These are phyloP conservation scores for Anastrepha obliqua DNA, from an alignment of 1,140 invertebrate genomes.

Conservation along the genomic window DNA sequence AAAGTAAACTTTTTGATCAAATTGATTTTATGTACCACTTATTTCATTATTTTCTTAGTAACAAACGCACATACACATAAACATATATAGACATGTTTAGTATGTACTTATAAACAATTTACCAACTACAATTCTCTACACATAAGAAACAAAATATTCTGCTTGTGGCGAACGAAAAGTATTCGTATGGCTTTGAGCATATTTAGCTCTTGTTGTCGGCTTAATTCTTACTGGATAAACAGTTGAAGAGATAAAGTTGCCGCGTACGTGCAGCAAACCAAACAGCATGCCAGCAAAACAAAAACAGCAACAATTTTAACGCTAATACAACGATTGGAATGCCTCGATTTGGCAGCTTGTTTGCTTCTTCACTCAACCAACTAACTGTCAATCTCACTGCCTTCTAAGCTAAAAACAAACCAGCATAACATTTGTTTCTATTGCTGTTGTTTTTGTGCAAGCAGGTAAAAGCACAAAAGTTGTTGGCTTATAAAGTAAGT, in stretches of 20 bases:
- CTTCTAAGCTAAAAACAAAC: neutral
- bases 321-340: neutral
- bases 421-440: neutral
- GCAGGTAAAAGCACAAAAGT: neutral
- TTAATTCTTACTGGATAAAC: slow-evolving; percentile 41
- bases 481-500: neutral
- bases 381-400: neutral
- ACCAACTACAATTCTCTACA: neutral
- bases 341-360: neutral
- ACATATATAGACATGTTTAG: neutral
- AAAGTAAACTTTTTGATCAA: slow-evolving; percentile 42
- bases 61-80: neutral
- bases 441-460: neutral
- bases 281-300: neutral
- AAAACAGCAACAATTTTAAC: neutral
- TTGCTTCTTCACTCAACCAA: neutral
- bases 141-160: neutral
- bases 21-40: slow-evolving; percentile 46
- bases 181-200: neutral
- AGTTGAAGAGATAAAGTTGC: slow-evolving; percentile 44
- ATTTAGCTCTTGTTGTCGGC: neutral
- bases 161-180: neutral
- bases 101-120: neutral
- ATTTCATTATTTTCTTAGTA: slow-evolving; percentile 48
- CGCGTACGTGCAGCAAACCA: neutral